Percentiles rank a stretch among this genome's conserved stretches.
phyloP scores from a whole-genome alignment of 2,888 invertebrate species.

The Salpingus planirostris region DNA sequence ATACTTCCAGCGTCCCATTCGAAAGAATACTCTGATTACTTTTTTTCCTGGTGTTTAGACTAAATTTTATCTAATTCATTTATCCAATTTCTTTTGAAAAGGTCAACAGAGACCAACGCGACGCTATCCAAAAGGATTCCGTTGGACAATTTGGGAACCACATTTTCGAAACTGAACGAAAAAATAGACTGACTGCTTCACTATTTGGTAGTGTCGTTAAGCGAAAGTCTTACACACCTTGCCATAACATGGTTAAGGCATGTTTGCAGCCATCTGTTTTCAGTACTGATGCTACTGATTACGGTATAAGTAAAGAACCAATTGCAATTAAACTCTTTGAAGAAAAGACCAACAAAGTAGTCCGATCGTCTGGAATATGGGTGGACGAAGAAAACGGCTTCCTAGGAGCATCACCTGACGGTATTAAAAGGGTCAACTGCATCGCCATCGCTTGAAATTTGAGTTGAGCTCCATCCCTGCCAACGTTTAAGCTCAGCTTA shows the following conservation, averaged over 20 bases:
- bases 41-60: too few species aligned
- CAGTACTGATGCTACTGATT: constrained; percentile 12
- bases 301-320: constrained; percentile 12
- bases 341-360: neutral
- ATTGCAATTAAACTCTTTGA: constrained; percentile 3
- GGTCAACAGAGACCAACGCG: neutral
- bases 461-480: too few species aligned
- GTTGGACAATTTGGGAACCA: constrained; percentile 13
- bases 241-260: constrained; percentile 12
- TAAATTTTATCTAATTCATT: too few species aligned
- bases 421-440: too few species aligned
- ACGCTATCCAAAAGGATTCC: constrained; percentile 6
- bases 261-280: constrained; percentile 6
- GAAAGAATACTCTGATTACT: too few species aligned
- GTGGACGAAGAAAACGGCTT: constrained; percentile 1
- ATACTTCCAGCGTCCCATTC: too few species aligned
- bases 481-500: too few species aligned
- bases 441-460: too few species aligned
- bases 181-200: constrained; percentile 12
- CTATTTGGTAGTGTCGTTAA: constrained; percentile 13
- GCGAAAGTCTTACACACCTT: constrained; percentile 10
- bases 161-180: constrained; percentile 7
- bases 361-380: neutral
- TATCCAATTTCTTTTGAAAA: too few species aligned
- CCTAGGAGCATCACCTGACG: constrained; percentile 3